Evolutionary conservation across 2,113 vertebrate genomes (phyloP), one percentile per base, ranked within the genome.

Genomic region (Cyprinodon brontotheroides): DNA sequence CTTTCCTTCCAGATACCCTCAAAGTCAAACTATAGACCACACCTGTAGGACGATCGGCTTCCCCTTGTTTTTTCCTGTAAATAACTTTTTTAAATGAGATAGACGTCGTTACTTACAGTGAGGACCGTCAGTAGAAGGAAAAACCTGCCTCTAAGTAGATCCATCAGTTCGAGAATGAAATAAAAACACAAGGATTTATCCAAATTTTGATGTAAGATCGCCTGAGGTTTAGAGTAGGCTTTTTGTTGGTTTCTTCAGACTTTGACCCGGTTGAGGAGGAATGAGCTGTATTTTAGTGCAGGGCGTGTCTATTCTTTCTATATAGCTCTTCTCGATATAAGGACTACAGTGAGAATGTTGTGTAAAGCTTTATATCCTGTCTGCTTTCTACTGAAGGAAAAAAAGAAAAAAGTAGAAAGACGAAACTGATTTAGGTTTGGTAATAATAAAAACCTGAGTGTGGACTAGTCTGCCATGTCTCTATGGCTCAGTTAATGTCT

Each of bases 251-350:
- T 83, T 43, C 67, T 9, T 1, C 48, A 74, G 89, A 92, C 89
- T 91, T 90, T 85, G 89, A 86, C 89, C 91, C 65, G 40, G 20
- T 4, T 20, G 41, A 45, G 60, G 7, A 57, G 72, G 47, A 47
- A 53, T 63, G 61, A 78, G 59, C 80, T 78, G 71, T 75, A 57
- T 70, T 47, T 75, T 62, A 13, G 61, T 12, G 3, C 69, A 10
- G 80, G 88, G 91, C 85, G 90, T 80, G 41, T 70, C 86, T 70
- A 29, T 37, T 0, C 48, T 70, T 53, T 68, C 50, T 68, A 73
- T 70, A n/a, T 6, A 57, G n/a, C 15, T 29, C 7, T 14, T 15
- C 13, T 57, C 4, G 50, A 57, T 9, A 57, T 29, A 29, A 57
- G 50, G 20, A n/a, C 6, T 57, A 14, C 20, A 8, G n/a, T 14